Conservation (phyloP, 1,140 invertebrate species). For the Polyergus mexicanus region DNA sequence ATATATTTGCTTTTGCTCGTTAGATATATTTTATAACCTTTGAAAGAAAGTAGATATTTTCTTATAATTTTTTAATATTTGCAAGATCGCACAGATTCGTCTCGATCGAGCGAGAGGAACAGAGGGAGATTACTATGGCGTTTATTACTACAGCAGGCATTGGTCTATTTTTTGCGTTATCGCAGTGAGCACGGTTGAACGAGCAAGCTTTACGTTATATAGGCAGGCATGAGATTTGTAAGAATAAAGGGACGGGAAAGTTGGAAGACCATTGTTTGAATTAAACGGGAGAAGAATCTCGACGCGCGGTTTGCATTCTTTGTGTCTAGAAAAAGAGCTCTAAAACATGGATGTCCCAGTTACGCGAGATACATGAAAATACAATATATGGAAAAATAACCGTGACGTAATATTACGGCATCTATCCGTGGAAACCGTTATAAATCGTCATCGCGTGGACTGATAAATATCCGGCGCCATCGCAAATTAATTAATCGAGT, state of each 20-base stretch:
- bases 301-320: not conserved
- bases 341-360: not conserved
- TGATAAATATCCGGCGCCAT: slow-evolving; percentile 32
- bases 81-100: not conserved
- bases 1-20: not conserved
- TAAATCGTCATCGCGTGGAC: slow-evolving; percentile 34
- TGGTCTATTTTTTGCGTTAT: slow-evolving; percentile 54
- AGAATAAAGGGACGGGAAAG: slow-evolving; percentile 9
- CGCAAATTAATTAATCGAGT: slow-evolving; percentile 59
- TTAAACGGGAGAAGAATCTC: slow-evolving; percentile 13
- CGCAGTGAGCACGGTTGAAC: slow-evolving; percentile 37
- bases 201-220: slow-evolving; percentile 31
- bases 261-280: slow-evolving; percentile 12
- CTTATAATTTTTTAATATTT: not conserved
- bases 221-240: slow-evolving; percentile 20
- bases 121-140: not conserved
- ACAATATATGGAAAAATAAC: not conserved
- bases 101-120: slow-evolving; percentile 3
- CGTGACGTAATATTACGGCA: slow-evolving; percentile 9
- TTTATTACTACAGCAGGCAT: slow-evolving; percentile 39
- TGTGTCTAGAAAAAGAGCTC: not conserved
- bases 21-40: slow-evolving; percentile 28
- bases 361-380: not conserved
- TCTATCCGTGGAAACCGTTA: not conserved
- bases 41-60: not conserved